Conservation (phyloP, 2,797 vertebrate genomes). For the Hippoglossus hippoglossus region DNA sequence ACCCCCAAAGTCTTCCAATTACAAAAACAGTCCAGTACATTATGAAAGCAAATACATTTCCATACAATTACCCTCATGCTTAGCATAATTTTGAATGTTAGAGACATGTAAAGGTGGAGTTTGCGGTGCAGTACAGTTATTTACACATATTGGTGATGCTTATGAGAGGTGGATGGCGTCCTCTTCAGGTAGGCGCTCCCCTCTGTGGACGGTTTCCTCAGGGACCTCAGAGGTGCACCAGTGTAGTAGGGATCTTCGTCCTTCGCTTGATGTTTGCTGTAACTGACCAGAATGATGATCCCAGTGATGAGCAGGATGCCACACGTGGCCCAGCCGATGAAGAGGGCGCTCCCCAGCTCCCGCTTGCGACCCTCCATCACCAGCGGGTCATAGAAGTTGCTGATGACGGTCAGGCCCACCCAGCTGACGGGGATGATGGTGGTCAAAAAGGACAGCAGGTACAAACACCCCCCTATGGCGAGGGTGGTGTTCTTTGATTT, state of each 20-base stretch:
- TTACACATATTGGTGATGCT: constrained; percentile 86
- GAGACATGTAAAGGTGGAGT: background rate
- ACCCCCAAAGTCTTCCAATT: too few relatives aligned
- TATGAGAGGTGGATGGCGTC: constrained; percentile 73
- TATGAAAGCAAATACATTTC: background rate
- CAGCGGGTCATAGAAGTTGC: constrained; percentile 84
- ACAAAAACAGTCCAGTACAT: too few relatives aligned
- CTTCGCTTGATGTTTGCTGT: constrained; percentile 66
- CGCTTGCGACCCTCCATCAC: constrained; percentile 82
- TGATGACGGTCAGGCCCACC: constrained; percentile 83
- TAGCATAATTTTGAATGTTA: background rate
- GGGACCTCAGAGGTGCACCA: background rate
- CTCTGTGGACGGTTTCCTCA: background rate
- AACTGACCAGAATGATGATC: constrained; percentile 82
- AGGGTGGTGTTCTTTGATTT: constrained; percentile 81
- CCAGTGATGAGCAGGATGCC: constrained; percentile 81
- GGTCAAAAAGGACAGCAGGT: constrained; percentile 79
- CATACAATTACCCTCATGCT: background rate
- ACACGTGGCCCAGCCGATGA: constrained; percentile 88
- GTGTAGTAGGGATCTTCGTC: constrained; percentile 58
- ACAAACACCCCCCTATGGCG: constrained; percentile 80
- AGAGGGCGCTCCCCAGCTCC: constrained; percentile 90
- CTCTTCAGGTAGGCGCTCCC: constrained; percentile 11
- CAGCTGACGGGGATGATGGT: constrained; percentile 88
- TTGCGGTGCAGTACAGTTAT: background rate